phyloP scores from a whole-genome alignment of 2,113 vertebrate genomes.

The Atlantisia rogersi region DNA sequence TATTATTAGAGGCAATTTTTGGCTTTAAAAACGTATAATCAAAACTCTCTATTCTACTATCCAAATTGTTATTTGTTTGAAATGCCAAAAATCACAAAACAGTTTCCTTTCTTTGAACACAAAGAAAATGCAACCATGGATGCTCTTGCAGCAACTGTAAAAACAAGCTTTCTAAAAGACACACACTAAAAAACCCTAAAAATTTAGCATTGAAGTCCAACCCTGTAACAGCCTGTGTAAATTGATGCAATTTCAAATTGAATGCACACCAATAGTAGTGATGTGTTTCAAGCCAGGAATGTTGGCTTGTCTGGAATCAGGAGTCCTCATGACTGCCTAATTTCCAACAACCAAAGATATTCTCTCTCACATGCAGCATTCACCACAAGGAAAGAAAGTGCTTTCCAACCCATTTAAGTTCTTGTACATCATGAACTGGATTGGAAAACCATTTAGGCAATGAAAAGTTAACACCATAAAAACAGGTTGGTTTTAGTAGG shows the following conservation, averaged over 20 bases:
- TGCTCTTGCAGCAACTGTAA: neutral
- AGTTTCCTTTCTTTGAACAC: neutral
- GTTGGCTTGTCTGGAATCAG: neutral
- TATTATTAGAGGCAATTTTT: neutral
- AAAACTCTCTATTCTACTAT: neutral
- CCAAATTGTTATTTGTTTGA: neutral
- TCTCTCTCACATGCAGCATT: neutral
- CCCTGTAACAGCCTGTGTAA: neutral
- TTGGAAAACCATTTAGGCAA: neutral
- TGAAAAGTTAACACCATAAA: neutral
- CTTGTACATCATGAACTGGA: neutral
- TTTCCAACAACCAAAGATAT: neutral
- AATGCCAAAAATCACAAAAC: neutral
- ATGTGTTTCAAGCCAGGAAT: neutral
- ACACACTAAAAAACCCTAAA: neutral
- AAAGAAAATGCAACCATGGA: neutral
- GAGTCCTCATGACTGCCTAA: neutral
- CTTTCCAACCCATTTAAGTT: neutral
- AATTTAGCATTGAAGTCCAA: neutral
- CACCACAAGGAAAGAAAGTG: neutral
- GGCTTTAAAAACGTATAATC: neutral
- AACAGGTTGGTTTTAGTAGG: neutral
- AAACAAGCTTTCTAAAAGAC: neutral
- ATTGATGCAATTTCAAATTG: neutral
- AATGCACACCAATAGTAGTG: neutral